phyloP scores from a whole-genome alignment of 2,113 vertebrate species.

The Anhinga anhinga region DNA sequence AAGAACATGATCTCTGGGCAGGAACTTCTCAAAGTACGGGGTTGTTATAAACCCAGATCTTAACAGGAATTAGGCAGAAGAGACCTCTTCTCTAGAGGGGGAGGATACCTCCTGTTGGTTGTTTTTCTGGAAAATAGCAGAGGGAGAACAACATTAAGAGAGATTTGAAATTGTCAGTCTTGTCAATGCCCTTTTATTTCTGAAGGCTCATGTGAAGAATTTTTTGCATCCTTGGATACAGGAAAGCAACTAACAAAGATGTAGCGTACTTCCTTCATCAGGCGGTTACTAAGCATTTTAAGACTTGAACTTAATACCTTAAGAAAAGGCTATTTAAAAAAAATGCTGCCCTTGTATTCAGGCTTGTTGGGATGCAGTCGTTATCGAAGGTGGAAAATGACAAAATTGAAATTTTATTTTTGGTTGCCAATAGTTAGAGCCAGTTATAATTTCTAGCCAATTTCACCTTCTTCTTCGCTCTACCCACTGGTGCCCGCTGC shows the following conservation, averaged over 20 bases:
- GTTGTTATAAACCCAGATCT: neutral
- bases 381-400: neutral
- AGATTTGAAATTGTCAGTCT: neutral
- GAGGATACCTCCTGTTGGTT: neutral
- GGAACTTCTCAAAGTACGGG: neutral
- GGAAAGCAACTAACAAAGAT: neutral
- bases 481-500: neutral
- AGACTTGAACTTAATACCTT: neutral
- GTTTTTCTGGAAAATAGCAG: neutral
- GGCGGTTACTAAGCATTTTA: neutral
- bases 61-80: neutral
- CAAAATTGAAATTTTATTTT: neutral
- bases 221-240: constrained; percentile 1
- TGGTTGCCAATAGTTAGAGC: neutral
- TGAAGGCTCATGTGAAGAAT: neutral
- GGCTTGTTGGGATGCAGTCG: neutral
- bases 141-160: neutral
- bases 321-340: neutral
- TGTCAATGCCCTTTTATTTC: neutral
- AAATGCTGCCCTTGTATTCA: neutral
- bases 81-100: neutral
- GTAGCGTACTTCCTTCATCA: neutral
- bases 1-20: neutral
- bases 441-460: neutral
- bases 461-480: neutral